Base-by-base conservation (phyloP, 2,113 vertebrate species). In the Regulus satrapa region DNA sequence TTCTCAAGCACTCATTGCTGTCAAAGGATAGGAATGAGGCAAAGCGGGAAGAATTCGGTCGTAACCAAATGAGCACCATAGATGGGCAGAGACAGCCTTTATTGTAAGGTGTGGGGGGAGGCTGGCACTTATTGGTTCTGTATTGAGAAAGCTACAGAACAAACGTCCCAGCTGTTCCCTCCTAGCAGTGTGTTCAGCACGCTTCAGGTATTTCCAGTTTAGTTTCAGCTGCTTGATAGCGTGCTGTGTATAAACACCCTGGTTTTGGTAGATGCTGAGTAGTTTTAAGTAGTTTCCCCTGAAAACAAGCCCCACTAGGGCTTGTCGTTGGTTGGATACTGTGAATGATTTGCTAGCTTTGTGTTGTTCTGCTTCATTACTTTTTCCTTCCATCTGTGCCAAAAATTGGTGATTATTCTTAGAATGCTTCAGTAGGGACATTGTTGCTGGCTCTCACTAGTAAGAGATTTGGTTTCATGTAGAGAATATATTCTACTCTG, bases 361-460 rank as follows among this genome's bases (percentile, higher is more conserved):
- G 56, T 26, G 8, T 88, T 2, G 21, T 81, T 84, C 6, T 83
- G 72, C 82, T 93, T 95, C 62, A 38, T 88, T 96, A 62, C 52
- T 95, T 95, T 78, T 95, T 90, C 72, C 90, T 93, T 73, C 59
- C 5, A 1, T 85, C 85, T 83, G 24, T 94, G 72, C 93, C 93
- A 96, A 86, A 91, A 88, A 85, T 80, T 71, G 63, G 32, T 92
- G 63, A 85, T 96, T 85, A 58, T 93, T 91, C 93, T 85, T 85
- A 83, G 78, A 92, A 63, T 83, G 72, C 71, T 83, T 95, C 61
- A 77, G 52, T 31, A 55, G 62, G 64, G 71, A 67, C 52, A 36
- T 46, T 77, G 84, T 66, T 1, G 3, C 51, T 76, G 89, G 40
- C 52, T 92, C 45, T 81, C 32, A 2, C 38, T 63, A 77, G 52